Evolutionary conservation across 1,140 invertebrate genomes (phyloP), one percentile per base, ranked within the genome.

Genomic region (Yoshiicerus persimilis): DNA sequence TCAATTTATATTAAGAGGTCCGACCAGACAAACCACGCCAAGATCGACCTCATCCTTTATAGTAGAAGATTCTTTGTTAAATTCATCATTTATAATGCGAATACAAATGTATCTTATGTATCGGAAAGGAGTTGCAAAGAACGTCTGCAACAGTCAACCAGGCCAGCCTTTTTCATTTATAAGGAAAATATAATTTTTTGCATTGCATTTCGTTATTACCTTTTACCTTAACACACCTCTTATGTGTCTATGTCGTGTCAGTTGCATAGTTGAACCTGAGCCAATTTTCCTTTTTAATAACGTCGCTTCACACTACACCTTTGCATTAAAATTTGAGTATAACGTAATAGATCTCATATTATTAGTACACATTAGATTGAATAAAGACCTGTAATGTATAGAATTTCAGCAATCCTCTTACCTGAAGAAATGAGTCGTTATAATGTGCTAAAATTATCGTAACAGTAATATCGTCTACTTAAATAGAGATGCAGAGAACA

Each of bases 261-360:
- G 70, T 80, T 80, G 75, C 75, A 80, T 80, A 36, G 75, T 80
- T 80, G 75, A 80, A 80, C 75, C 75, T 80, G 75, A 80, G 75
- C 75, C 75, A 80, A 80, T 80, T 80, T 80, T 80, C 32, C n/a
- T 80, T 20, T 56, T 56, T 56, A 56, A 56, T 56, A 13, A 8
- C 34, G 38, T 80, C 32, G 38, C 32, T 20, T 80, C 32, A 34
- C n/a, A 75, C 75, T 38, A 38, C 32, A n/a, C n/a, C 30, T 80
- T 34, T 70, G 20, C 34, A 36, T 80, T 36, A 10, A 4, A 80
- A 38, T 80, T 80, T 13, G 27, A 77, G 34, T 16, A 16, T 6
- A 23, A 38, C 23, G 62, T 25, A 66, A 9, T 66, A 10, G 41
- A 47, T 30, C 30, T 38, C 32, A 80, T 34, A 80, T 30, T 34